These are phyloP conservation scores for Syrrhaptes paradoxus DNA, from an alignment of 2,113 vertebrate species.

Conservation along the genomic window DNA sequence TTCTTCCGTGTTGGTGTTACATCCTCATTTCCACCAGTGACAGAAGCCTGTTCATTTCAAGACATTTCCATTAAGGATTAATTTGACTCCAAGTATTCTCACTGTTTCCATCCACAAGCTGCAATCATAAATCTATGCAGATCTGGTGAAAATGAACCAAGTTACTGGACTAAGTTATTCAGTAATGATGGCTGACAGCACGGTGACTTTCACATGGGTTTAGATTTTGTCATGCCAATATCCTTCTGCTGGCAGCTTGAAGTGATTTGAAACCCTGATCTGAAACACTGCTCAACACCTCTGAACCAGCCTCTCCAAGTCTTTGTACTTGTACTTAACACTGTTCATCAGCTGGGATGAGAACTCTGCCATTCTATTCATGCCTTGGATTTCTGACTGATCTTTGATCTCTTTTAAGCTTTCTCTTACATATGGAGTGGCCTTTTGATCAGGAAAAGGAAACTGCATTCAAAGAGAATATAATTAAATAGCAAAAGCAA, in stretches of 20 bases:
- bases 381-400: neutral
- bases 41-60: neutral
- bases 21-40: neutral
- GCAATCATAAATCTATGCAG: neutral
- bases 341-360: neutral
- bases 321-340: neutral
- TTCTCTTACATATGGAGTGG: neutral
- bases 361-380: neutral
- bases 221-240: neutral
- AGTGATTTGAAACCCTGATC: neutral
- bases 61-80: neutral
- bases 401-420: neutral
- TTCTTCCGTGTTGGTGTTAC: neutral
- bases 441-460: neutral
- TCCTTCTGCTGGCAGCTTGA: neutral
- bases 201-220: neutral
- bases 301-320: neutral
- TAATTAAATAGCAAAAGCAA: neutral
- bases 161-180: neutral
- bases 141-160: neutral
- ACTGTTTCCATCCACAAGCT: neutral
- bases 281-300: rapidly evolving
- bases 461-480: neutral
- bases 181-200: neutral
- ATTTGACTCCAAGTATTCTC: neutral